Conservation (phyloP, 2,113 vertebrate genomes). For the Ramphastos sulfuratus region DNA sequence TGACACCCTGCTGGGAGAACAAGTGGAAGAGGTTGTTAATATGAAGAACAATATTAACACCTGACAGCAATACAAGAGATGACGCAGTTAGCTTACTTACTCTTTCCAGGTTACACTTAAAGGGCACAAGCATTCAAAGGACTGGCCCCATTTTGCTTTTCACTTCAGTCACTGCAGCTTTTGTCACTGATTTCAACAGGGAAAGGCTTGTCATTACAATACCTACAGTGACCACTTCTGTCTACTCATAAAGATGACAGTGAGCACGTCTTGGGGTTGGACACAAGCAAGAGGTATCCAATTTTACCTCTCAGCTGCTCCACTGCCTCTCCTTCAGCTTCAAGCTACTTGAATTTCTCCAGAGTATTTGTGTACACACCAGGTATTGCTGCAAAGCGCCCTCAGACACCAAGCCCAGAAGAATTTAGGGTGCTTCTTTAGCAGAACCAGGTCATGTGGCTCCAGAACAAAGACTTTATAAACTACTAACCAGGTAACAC, state of each 20-base stretch:
- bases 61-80: neutral
- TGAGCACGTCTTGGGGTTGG: fast-evolving
- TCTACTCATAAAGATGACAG: fast-evolving
- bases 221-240: neutral
- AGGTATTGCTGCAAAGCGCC: neutral
- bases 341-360: neutral
- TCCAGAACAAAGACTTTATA: neutral
- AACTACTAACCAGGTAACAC: neutral
- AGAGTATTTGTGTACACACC: neutral
- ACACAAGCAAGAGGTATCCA: neutral
- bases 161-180: neutral
- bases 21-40: neutral
- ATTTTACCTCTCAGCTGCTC: neutral
- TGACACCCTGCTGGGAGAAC: neutral
- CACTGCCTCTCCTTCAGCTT: neutral
- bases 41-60: neutral
- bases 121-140: neutral
- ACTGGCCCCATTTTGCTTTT: neutral
- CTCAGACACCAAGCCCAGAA: neutral
- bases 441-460: fast-evolving
- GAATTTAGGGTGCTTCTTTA: neutral
- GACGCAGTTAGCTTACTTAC: neutral
- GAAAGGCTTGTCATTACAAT: fast-evolving
- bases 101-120: neutral
- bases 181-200: neutral